phyloP scores from a whole-genome alignment of 1,140 invertebrate species.

The Tetranychus urticae region DNA sequence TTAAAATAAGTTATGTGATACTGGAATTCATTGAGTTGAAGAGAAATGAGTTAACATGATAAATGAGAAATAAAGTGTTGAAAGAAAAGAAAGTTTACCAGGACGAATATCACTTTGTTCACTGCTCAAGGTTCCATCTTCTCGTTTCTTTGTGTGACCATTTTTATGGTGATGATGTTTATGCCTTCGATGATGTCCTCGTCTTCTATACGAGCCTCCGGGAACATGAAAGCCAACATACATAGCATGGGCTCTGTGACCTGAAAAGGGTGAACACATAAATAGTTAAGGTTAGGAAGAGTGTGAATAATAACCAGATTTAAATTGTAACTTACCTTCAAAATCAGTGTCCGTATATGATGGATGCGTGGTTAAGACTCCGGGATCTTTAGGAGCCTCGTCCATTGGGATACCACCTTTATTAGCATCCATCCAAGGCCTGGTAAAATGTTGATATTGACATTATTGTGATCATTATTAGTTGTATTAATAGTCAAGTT shows the following conservation, averaged over 20 bases:
- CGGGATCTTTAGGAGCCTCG: conserved; percentile 5
- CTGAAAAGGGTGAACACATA: conserved; percentile 22
- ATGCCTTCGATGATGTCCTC: conserved; percentile 26
- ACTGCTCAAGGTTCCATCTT: conserved; percentile 13
- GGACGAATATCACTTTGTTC: background rate
- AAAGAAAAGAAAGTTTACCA: conserved; percentile 3
- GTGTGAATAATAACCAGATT: too few relatives aligned
- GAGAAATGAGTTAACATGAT: background rate
- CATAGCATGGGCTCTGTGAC: conserved; percentile 62
- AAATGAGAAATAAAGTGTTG: background rate
- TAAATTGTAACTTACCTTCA: background rate
- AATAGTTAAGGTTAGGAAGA: too few relatives aligned
- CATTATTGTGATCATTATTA: too few relatives aligned
- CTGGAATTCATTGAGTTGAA: too few relatives aligned
- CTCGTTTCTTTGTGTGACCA: conserved; percentile 33
- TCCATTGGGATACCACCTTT: background rate
- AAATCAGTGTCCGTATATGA: conserved; percentile 3
- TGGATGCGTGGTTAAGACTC: background rate
- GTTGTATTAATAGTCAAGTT: too few relatives aligned
- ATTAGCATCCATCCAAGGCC: conserved; percentile 1
- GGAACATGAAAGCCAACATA: conserved; percentile 64
- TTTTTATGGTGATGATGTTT: conserved; percentile 34
- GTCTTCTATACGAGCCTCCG: conserved; percentile 8
- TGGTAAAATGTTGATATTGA: too few relatives aligned
- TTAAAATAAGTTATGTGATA: too few relatives aligned